These are phyloP conservation scores for Pemphigus obesinymphae DNA, from an alignment of 1,140 invertebrate species.

Conservation along the genomic window DNA sequence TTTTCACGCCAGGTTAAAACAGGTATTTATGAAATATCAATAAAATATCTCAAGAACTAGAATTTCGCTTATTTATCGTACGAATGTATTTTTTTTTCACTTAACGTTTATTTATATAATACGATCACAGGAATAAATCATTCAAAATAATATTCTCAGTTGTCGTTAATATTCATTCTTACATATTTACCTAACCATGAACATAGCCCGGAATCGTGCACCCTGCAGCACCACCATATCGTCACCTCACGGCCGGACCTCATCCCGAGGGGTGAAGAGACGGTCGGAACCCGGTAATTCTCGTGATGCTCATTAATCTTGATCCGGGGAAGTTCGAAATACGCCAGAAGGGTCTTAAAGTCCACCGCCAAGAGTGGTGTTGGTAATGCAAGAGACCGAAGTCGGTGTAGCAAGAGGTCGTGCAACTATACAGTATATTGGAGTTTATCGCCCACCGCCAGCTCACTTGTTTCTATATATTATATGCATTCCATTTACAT, in stretches of 20 bases:
- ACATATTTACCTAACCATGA: not conserved
- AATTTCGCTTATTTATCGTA: too few species aligned
- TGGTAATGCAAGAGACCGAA: not conserved
- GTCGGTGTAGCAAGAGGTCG: too few species aligned
- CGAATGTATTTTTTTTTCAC: too few species aligned
- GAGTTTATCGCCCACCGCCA: not conserved
- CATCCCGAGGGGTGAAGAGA: not conserved
- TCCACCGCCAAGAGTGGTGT: not conserved
- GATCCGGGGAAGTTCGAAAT: not conserved
- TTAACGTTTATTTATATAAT: too few species aligned
- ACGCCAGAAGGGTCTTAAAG: not conserved
- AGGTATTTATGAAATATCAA: too few species aligned
- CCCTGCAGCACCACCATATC: not conserved
- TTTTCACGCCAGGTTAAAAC: too few species aligned
- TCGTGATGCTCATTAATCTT: slow-evolving; percentile 8
- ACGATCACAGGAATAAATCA: too few species aligned
- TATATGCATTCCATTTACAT: not conserved
- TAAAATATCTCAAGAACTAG: too few species aligned
- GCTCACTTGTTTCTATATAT: too few species aligned
- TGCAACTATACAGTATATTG: not conserved
- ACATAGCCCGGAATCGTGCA: too few species aligned
- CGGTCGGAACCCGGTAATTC: not conserved
- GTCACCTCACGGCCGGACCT: not conserved
- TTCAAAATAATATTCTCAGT: too few species aligned
- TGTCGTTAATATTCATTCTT: too few species aligned